Base-by-base conservation (phyloP, 1,140 invertebrate genomes). In the Medauroidea extradentata region DNA sequence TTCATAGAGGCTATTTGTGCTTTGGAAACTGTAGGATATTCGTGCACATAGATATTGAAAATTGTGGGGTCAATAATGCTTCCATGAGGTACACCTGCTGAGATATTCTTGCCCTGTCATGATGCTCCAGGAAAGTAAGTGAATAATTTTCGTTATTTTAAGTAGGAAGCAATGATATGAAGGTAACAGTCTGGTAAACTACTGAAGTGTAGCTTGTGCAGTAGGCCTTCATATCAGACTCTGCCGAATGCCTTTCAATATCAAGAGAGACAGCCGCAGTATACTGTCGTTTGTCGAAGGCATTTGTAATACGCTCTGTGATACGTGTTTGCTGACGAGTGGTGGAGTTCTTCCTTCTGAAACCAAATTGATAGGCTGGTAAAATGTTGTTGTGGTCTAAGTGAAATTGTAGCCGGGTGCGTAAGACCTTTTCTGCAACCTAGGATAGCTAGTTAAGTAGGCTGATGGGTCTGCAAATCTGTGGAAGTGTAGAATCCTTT, bases 171-270 rank as follows among this genome's bases (percentile, higher is more conserved):
- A 16, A 44, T 9, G 8, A 46, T 2, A 5, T 9, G 23, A 8
- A 29, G 2, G 23, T 51, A 54, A n/a, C 25, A 25, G 13, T 16
- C 13, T 41, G 19, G 19, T 27, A 19, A 16, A 8, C 38, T 51
- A 19, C 5, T n/a, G 39, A 13, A 3, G 19, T 24, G 16, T 13
- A 50, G 19, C 19, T 57, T 53, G 44, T 52, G 14, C n/a, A 53
- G 21, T 21, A 73, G 53, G 1, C 70, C 67, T 3, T 57, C 24
- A 21, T 68, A 65, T 71, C 70, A 73, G 0, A 75, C 66, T 38
- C 62, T 62, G 54, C 73, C 68, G 50, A 74, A 71, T 0, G 73
- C 70, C 60, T 71, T 67, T 27, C 42, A 0, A 73, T 63, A 34
- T 75, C 70, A 2, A 74, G 59, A 23, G 71, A 70, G 1, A 68